phyloP scores from a whole-genome alignment of 2,797 vertebrate genomes.

The Lagocephalus sceleratus region DNA sequence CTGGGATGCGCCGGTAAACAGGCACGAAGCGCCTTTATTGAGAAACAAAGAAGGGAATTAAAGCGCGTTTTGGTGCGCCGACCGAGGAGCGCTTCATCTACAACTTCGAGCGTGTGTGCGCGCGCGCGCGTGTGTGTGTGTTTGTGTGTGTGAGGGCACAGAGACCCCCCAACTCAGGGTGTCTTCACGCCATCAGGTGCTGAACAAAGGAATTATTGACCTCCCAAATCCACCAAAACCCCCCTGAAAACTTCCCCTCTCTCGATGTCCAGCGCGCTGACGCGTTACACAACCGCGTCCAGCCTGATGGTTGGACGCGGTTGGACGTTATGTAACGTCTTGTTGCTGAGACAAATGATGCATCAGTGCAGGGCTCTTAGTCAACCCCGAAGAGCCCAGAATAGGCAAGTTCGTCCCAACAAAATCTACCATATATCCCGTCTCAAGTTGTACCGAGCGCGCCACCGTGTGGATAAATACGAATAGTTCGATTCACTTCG shows the following conservation, averaged over 20 bases:
- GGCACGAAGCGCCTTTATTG: slow-evolving; percentile 14
- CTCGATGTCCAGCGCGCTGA: slow-evolving; percentile 25
- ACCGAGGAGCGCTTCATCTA: too few species aligned
- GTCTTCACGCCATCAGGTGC: too few species aligned
- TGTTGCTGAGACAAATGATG: slow-evolving; percentile 4
- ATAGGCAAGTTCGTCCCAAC: slow-evolving; percentile 15
- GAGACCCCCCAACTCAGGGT: too few species aligned
- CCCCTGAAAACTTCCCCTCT: slow-evolving; percentile 3
- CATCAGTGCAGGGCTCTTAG: slow-evolving; percentile 12
- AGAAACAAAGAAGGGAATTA: neutral
- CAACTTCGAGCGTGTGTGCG: too few species aligned
- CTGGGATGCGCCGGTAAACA: slow-evolving; percentile 25
- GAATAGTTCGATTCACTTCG: too few species aligned
- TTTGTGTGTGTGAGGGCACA: too few species aligned
- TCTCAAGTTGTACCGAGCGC: slow-evolving; percentile 37
- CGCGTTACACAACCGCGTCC: slow-evolving; percentile 55
- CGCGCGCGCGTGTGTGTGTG: too few species aligned
- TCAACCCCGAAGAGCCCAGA: slow-evolving; percentile 1
- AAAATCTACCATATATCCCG: slow-evolving; percentile 40
- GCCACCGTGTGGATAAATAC: slow-evolving; percentile 54
- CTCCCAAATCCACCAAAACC: too few species aligned
- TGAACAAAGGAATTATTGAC: too few species aligned
- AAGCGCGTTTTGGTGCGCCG: too few species aligned
- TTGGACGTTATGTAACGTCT: slow-evolving; percentile 54
- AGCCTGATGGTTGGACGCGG: slow-evolving; percentile 31